Evolutionary conservation across 2,888 invertebrate species (phyloP).

Genomic region (Nephrotoma flavescens): DNA sequence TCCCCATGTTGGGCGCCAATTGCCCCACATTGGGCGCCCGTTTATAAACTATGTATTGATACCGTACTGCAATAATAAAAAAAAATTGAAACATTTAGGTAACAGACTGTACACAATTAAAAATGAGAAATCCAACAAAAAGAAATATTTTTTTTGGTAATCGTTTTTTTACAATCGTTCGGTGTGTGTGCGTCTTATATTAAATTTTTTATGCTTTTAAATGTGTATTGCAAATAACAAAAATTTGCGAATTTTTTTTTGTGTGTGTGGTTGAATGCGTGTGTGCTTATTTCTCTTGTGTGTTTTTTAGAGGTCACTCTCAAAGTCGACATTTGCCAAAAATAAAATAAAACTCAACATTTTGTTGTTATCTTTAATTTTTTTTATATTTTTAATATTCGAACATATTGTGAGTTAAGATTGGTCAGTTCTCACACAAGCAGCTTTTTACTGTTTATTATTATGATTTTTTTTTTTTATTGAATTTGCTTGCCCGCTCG

Average conservation of each 20-base stretch:
- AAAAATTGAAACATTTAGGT: neutral
- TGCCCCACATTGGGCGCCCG: too few relatives aligned
- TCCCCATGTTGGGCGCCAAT: too few relatives aligned
- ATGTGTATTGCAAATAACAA: neutral
- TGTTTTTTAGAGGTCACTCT: constrained; percentile 5
- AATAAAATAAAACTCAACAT: neutral
- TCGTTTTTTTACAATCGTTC: neutral
- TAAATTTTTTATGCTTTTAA: neutral
- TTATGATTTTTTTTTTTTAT: constrained; percentile 10
- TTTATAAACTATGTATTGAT: too few relatives aligned
- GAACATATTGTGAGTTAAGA: constrained; percentile 16
- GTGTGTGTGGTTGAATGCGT: neutral
- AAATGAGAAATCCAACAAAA: neutral
- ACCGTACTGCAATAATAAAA: too few relatives aligned
- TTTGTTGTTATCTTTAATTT: neutral
- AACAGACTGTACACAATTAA: neutral
- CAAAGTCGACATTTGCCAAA: constrained; percentile 5
- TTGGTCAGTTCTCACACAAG: constrained; percentile 21
- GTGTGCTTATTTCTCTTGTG: neutral
- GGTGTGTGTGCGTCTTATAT: neutral
- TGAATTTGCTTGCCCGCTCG: constrained; percentile 4
- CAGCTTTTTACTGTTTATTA: neutral
- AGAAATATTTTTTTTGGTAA: neutral
- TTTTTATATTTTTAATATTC: neutral
- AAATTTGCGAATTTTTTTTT: neutral